Conservation (phyloP, 2,888 invertebrate genomes). For the Synergus laeviventris region DNA sequence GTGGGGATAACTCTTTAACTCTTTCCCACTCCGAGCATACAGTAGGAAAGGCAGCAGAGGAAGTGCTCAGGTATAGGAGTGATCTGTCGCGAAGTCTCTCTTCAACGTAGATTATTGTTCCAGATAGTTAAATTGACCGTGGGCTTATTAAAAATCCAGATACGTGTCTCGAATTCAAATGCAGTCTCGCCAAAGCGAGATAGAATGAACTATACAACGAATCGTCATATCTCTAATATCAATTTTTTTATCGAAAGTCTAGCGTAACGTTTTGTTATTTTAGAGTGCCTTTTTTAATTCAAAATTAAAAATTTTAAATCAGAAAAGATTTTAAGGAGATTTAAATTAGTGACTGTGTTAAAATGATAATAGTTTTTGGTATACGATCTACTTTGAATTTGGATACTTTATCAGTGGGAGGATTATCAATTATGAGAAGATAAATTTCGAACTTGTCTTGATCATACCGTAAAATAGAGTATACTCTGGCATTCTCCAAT, state of each 20-base stretch:
- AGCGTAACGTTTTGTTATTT: not conserved
- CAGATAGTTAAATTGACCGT: slow-evolving; percentile 62
- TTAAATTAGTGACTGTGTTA: too few relatives aligned
- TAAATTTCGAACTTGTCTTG: slow-evolving; percentile 1
- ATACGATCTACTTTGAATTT: not conserved
- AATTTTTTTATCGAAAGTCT: not conserved
- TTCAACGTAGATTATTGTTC: slow-evolving; percentile 53
- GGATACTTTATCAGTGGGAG: not conserved
- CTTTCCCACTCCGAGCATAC: slow-evolving; percentile 16
- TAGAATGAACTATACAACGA: not conserved
- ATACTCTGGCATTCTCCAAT: slow-evolving; percentile 22
- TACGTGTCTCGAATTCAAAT: slow-evolving; percentile 39
- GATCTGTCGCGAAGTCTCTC: not conserved
- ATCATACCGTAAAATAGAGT: not conserved
- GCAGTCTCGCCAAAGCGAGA: slow-evolving; percentile 12
- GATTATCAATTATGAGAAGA: not conserved
- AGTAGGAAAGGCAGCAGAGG: slow-evolving; percentile 41
- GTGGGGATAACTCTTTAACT: not conserved
- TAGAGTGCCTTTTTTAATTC: not conserved
- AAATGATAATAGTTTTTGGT: not conserved
- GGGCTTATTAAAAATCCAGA: slow-evolving; percentile 57
- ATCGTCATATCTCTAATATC: not conserved
- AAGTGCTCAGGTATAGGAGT: slow-evolving; percentile 14
- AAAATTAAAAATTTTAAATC: too few relatives aligned
- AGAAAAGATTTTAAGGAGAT: too few relatives aligned